These are phyloP conservation scores for Diplosoma virens DNA, from an alignment of 23 tunicate genomes.

Conservation along the genomic window DNA sequence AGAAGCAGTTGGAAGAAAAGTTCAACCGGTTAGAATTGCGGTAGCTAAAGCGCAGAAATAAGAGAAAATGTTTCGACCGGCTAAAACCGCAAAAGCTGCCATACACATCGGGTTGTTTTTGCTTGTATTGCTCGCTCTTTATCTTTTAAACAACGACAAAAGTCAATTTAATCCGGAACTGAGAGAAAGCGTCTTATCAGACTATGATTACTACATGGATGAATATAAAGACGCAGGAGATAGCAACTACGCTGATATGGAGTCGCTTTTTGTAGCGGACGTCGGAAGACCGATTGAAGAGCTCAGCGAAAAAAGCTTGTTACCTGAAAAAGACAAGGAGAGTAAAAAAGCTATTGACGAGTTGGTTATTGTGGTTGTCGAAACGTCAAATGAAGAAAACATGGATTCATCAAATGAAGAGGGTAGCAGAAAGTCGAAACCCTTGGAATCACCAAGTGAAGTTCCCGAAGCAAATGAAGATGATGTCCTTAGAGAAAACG, in stretches of 20 bases:
- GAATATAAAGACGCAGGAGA: slow-evolving; percentile 16
- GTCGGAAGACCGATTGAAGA: neutral
- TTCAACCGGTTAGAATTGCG: too few species aligned
- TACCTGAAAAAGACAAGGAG: slow-evolving; percentile 29
- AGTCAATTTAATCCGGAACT: slow-evolving; percentile 23
- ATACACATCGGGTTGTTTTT: slow-evolving; percentile 31
- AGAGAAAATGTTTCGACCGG: slow-evolving; percentile 16
- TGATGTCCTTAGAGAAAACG: slow-evolving; percentile 78
- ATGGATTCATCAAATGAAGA: neutral
- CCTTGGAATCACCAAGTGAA: slow-evolving; percentile 73
- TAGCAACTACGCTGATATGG: slow-evolving; percentile 4
- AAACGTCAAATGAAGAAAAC: slow-evolving; percentile 22
- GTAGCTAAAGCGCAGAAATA: neutral
- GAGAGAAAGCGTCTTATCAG: slow-evolving; percentile 28
- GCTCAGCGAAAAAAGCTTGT: neutral
- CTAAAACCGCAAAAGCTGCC: slow-evolving; percentile 9
- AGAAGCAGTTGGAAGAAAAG: too few species aligned
- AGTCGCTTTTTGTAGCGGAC: neutral
- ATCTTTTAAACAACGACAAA: slow-evolving; percentile 29
- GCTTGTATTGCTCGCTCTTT: slow-evolving; percentile 40
- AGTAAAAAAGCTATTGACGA: slow-evolving; percentile 22
- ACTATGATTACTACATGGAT: slow-evolving; percentile 59
- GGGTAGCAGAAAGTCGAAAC: slow-evolving; percentile 9
- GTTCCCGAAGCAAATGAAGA: slow-evolving; percentile 50
- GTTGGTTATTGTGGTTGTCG: slow-evolving; percentile 45